Evolutionary conservation across 2,113 vertebrate species (phyloP).

Genomic region (Elachura formosa): DNA sequence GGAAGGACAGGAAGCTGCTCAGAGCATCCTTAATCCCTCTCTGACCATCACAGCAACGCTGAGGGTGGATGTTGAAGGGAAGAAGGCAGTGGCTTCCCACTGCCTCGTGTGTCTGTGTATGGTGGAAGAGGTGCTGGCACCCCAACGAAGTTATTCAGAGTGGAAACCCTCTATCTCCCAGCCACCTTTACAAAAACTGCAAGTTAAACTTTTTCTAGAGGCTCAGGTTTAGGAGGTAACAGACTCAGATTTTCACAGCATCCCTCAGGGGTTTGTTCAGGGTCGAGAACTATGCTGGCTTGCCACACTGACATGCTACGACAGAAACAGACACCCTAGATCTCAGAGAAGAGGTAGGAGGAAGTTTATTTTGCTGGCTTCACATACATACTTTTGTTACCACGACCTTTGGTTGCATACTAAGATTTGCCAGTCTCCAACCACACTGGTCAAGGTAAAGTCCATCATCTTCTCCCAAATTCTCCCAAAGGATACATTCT

Average conservation of each 20-base stretch:
- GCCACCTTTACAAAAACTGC: background rate
- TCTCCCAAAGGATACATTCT: too few species aligned
- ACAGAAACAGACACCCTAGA: too few species aligned
- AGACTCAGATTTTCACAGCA: background rate
- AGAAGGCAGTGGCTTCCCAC: background rate
- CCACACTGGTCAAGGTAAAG: too few species aligned
- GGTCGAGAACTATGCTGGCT: background rate
- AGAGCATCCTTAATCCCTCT: background rate
- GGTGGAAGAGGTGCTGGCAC: background rate
- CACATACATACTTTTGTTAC: too few species aligned
- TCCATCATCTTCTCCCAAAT: too few species aligned
- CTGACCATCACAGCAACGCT: rapidly evolving
- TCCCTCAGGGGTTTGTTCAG: background rate
- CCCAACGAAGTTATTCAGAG: background rate
- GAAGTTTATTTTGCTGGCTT: too few species aligned
- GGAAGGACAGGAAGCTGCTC: background rate
- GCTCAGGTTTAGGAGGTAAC: background rate
- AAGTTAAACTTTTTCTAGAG: background rate
- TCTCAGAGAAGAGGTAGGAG: too few species aligned
- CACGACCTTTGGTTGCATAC: too few species aligned
- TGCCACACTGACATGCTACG: too few species aligned
- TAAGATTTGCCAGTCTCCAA: too few species aligned
- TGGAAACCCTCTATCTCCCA: background rate
- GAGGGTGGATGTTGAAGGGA: too few species aligned
- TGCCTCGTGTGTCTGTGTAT: rapidly evolving